Conservation (phyloP, 35 echinoderm and acorn worm genomes). For the Apostichopus japonicus region DNA sequence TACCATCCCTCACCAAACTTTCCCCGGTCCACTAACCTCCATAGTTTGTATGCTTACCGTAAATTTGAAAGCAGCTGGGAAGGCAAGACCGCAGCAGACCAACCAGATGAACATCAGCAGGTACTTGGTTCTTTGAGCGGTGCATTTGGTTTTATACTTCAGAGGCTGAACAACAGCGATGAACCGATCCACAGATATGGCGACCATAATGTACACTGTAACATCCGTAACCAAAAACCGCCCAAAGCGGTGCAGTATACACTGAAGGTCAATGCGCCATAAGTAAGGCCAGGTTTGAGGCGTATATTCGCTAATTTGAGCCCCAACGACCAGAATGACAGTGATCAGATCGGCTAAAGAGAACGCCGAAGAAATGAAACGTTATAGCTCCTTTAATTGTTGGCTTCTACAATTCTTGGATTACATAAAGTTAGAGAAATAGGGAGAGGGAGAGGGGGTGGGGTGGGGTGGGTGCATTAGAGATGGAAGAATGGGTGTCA, state of each 20-base stretch:
- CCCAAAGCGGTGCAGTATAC: conserved; percentile 50
- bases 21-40: too few relatives aligned
- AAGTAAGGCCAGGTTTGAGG: conserved; percentile 35
- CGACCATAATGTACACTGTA: conserved; percentile 59
- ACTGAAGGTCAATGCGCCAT: conserved; percentile 58
- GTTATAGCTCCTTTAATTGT: neutral
- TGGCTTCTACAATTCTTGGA: neutral
- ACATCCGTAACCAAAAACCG: conserved; percentile 58
- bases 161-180: neutral
- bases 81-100: neutral
- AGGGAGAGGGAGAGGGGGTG: too few relatives aligned
- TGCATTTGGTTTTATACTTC: neutral
- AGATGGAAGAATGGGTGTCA: too few relatives aligned
- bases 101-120: neutral
- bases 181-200: conserved; percentile 62
- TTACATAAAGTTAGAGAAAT: too few relatives aligned
- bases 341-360: conserved; percentile 58
- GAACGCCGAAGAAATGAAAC: neutral
- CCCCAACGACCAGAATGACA: conserved; percentile 8
- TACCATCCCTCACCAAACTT: too few relatives aligned
- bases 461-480: too few relatives aligned
- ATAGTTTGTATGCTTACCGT: neutral
- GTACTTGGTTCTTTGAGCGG: neutral
- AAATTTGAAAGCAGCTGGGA: conserved; percentile 3
- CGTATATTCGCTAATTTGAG: conserved; percentile 56